A percentile compares a stretch with the other conserved stretches of the same genome.
These are phyloP conservation scores for Madoqua kirkii DNA, from an alignment of 2,113 vertebrate genomes.

Conservation along the genomic window DNA sequence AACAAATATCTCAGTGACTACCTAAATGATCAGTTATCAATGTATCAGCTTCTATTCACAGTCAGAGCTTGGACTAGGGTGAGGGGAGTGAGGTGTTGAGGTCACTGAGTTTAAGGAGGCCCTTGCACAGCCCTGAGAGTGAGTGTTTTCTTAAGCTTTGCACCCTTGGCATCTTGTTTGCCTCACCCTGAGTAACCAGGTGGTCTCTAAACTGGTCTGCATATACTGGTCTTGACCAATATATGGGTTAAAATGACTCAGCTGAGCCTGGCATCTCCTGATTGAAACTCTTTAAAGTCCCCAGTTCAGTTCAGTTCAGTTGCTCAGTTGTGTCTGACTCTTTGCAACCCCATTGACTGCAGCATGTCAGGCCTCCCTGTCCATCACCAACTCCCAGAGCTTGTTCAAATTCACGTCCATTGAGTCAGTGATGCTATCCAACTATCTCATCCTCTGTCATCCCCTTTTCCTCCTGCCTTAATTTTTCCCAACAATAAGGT, in stretches of 20 bases:
- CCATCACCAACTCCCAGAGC: not conserved
- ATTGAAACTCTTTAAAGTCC: not conserved
- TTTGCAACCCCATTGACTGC: not conserved
- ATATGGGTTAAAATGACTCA: not conserved
- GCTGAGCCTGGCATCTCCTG: not conserved
- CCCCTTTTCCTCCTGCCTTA: not conserved
- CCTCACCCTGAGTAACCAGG: not conserved
- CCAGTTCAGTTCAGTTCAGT: not conserved
- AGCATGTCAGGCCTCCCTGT: not conserved
- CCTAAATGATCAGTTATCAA: not conserved
- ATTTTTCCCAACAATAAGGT: not conserved
- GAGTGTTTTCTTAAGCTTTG: not conserved
- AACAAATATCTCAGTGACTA: not conserved
- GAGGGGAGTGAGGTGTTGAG: fast-evolving
- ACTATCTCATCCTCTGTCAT: not conserved
- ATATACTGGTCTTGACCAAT: not conserved
- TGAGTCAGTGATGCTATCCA: not conserved
- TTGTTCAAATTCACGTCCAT: not conserved
- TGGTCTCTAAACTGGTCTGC: not conserved
- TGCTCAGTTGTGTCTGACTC: not conserved
- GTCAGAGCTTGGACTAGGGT: not conserved
- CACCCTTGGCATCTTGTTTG: not conserved
- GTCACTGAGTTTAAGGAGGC: not conserved
- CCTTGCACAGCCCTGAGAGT: not conserved
- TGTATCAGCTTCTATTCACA: not conserved